Evolutionary conservation across 1,140 invertebrate species (phyloP), one percentile per base, ranked within the genome.

Genomic region (Drosophila murphyi): DNA sequence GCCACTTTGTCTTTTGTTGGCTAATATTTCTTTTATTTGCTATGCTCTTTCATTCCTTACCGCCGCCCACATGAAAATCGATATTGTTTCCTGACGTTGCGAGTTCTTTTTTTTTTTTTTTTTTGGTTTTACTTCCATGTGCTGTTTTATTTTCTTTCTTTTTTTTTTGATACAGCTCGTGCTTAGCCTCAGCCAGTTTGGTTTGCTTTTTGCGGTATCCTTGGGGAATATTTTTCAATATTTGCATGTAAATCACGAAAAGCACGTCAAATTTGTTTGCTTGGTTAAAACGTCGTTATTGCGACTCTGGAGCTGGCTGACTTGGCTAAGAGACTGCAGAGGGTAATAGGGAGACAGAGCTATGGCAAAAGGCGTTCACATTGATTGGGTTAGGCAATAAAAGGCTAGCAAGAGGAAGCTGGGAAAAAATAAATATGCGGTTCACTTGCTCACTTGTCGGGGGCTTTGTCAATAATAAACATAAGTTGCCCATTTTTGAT

Each of bases 241-340:
- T 91, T 91, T 91, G 89, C 89, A 91, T 91, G 89, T 83, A 91
- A 91, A 91, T 91, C 89, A 91, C 89, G 89, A 86, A 91, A 91
- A 89, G 89, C 90, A 91, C 89, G 89, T 91, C 89, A 91, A 91
- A 90, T 80, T 82, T 91, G 80, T 89, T 88, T 88, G 81, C 81
- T 85, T 91, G 82, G 87, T 90, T 90, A 83, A 83, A 83, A 87
- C 88, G 77, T 83, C 80, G 83, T 88, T 88, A 88, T 88, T 88
- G 85, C 85, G 83, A 82, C 80, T 87, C 59, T 61, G n/a, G 7
- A 34, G 48, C 20, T n/a, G 12, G 63, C 1, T 37, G 35, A 68
- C 54, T 34, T 5, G 10, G 10, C 31, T 20, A 12, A 47, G 45
- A 32, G 57, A 20, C 5, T 28, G 55, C 32, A 41, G 37, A 4